These are phyloP conservation scores for Mobula birostris DNA, from an alignment of 2,113 vertebrate species.

Conservation along the genomic window DNA sequence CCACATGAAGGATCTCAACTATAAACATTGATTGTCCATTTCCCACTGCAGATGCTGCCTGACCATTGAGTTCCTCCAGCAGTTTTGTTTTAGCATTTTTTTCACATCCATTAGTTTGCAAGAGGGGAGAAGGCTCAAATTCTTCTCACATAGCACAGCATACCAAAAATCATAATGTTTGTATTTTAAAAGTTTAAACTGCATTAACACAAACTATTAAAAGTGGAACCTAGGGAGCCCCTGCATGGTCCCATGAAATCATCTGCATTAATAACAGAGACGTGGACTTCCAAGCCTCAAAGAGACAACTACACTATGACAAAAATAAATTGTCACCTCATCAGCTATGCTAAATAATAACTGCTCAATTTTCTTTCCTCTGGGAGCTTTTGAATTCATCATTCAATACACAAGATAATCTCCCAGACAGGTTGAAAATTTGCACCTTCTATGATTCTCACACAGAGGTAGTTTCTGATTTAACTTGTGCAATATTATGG, in stretches of 20 bases:
- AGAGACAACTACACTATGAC: neutral
- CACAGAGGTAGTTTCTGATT: neutral
- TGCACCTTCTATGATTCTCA: neutral
- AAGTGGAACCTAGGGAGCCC: neutral
- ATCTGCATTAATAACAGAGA: neutral
- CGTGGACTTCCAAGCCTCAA: neutral
- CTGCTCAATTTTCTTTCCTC: neutral
- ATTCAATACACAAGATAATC: neutral
- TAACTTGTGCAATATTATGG: neutral
- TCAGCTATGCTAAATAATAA: neutral
- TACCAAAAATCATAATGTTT: neutral
- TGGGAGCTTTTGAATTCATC: no score
- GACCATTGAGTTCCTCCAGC: no score
- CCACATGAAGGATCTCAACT: no score
- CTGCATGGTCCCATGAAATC: neutral
- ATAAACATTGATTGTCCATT: no score
- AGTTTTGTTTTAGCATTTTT: no score
- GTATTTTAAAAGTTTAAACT: neutral
- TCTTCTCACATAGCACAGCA: no score
- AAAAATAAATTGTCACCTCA: neutral
- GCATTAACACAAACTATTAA: neutral
- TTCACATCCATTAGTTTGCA: neutral
- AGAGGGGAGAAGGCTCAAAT: neutral
- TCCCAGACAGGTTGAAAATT: neutral
- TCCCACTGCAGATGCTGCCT: no score